Conservation (phyloP, 2,888 invertebrate species). For the Apodemia duryi region DNA sequence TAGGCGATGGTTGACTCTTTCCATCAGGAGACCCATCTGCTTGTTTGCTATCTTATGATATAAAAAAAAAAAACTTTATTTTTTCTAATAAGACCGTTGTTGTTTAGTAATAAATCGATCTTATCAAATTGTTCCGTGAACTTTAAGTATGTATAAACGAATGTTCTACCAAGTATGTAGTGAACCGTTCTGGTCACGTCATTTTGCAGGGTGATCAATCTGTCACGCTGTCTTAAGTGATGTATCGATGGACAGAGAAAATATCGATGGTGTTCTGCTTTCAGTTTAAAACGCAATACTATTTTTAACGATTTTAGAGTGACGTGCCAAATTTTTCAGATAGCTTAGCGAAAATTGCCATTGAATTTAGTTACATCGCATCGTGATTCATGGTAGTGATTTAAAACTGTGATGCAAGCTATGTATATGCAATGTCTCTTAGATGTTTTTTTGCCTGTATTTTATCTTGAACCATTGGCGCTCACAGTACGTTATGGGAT, state of each 20-base stretch:
- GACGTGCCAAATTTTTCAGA: conserved; percentile 12
- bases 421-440: not conserved
- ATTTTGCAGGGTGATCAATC: conserved; percentile 65
- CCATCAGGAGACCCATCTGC: too few species aligned
- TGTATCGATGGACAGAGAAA: conserved; percentile 61
- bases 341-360: conserved; percentile 3
- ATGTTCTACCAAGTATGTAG: not conserved
- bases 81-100: too few species aligned
- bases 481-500: too few species aligned
- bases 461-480: too few species aligned
- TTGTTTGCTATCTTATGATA: too few species aligned
- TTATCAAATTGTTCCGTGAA: not conserved
- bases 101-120: not conserved
- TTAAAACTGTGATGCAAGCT: not conserved
- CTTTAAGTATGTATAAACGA: not conserved
- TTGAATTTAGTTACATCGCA: not conserved
- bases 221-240: conserved; percentile 52
- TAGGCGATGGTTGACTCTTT: too few species aligned
- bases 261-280: conserved; percentile 52
- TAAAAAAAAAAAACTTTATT: too few species aligned
- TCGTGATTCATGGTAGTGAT: not conserved
- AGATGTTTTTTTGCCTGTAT: too few species aligned
- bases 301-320: conserved; percentile 29
- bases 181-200: conserved; percentile 43
- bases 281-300: conserved; percentile 23